A percentile compares a stretch with the other conserved stretches of the same genome.
phyloP scores from a whole-genome alignment of 2,888 invertebrate species.

The Drosophila demipolita region DNA sequence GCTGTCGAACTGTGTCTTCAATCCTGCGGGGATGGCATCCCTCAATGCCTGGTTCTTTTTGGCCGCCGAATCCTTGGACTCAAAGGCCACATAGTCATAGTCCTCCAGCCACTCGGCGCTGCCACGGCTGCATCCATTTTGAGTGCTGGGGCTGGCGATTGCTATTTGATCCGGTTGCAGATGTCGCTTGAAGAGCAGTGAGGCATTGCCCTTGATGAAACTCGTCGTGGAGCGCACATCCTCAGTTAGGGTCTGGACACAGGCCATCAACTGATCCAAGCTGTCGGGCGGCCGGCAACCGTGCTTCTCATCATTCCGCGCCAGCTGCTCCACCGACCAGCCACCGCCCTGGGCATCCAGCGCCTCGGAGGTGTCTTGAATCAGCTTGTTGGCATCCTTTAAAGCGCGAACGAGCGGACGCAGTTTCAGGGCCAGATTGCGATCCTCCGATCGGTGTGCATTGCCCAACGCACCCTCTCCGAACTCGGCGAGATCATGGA shows the following conservation, averaged over 20 bases:
- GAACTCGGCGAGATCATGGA: conserved; percentile 95
- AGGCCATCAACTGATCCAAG: conserved; percentile 94
- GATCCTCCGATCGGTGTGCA: conserved; percentile 92
- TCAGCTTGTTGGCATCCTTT: conserved; percentile 91
- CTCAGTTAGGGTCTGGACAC: conserved; percentile 93
- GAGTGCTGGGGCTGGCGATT: conserved; percentile 1
- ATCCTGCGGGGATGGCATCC: conserved; percentile 89
- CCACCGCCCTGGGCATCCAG: conserved; percentile 91
- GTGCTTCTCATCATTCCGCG: conserved; percentile 85
- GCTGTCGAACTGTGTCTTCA: conserved; percentile 91
- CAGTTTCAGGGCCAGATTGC: conserved; percentile 90
- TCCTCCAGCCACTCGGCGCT: conserved; percentile 90
- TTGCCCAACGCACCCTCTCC: conserved; percentile 95
- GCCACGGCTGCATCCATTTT: conserved; percentile 53
- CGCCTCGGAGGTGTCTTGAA: conserved; percentile 91
- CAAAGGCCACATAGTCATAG: conserved; percentile 95
- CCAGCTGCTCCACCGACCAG: conserved; percentile 91
- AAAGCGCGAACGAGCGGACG: conserved; percentile 92
- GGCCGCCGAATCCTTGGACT: conserved; percentile 90
- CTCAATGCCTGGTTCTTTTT: conserved; percentile 91
- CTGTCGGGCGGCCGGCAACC: conserved; percentile 89
- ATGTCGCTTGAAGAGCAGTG: conserved; percentile 90
- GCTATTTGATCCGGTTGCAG: conserved; percentile 30
- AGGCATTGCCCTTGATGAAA: conserved; percentile 95
- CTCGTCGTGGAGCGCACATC: conserved; percentile 96